Base-by-base conservation (phyloP, 2,888 invertebrate species). In the Parasteatoda lunata region DNA sequence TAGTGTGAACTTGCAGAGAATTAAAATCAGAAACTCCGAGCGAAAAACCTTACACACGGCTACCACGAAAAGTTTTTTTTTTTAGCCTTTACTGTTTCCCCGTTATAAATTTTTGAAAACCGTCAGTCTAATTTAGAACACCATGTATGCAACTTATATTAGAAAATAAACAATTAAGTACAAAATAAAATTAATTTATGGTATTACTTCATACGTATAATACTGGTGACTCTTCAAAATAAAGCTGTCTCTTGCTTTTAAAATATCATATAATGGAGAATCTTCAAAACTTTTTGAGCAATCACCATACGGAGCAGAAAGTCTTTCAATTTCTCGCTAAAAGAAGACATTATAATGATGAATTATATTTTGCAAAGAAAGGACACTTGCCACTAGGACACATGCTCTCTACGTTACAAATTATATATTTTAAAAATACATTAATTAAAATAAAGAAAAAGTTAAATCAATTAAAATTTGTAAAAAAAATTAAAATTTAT, bases 281-380 rank as follows among this genome's bases (percentile, higher is more conserved):
- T 88, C 87, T n/a, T 64, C 6, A 59, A 89, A 89, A 4, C 77
- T 84, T 52, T 65, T 70, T 7, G 89, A 84, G 59, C 89, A 89
- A 45, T 87, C 89, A 7, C 89, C 84, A 51, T 80, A 89, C 11
- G 89, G 89, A 15, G 68, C 66, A 3, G 89, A 87, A 48, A 89
- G 84, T 69, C 89, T 79, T 47, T 77, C 64, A 13, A 89, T 89
- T 80, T 89, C 86, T 30, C 89, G 51, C 89, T 89, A 68, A 30
- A 77, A 54, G 5, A 65, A 59, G n/a, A 30, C 30, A 30, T 30
- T 1, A 30, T 30, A 30, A 30, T 30, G 30, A 30, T 30, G 30
- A 2, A 0, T 30, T 30, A 30, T 30, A 30, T 30, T 30, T 1
- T 2, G 30, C 30, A 30, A 30, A 30, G n/a, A 30, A 30, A 30